These are phyloP conservation scores for Caenorhabditis afra DNA, from an alignment of 2,888 invertebrate genomes.

Conservation along the genomic window DNA sequence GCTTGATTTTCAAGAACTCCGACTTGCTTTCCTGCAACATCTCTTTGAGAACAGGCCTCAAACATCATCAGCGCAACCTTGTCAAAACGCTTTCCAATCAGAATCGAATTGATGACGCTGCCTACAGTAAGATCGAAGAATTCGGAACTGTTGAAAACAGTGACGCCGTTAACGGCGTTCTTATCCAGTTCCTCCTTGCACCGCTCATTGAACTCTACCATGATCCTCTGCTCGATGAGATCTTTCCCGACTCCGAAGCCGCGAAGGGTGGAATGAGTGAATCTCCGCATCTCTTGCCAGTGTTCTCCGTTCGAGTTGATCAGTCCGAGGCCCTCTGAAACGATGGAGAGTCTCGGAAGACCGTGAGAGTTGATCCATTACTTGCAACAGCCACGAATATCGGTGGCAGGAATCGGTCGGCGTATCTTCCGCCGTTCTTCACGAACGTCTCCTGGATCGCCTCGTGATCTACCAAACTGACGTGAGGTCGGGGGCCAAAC, in stretches of 20 bases:
- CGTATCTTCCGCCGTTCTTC: constrained; percentile 24
- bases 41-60: not conserved
- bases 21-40: not conserved
- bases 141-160: constrained; percentile 4
- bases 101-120: constrained; percentile 35
- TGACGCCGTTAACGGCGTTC: not conserved
- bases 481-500: constrained; percentile 20
- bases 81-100: constrained; percentile 31
- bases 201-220: constrained; percentile 31
- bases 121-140: constrained; percentile 44
- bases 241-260: constrained; percentile 17
- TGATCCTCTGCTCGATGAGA: constrained; percentile 12
- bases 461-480: constrained; percentile 15
- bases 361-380: not conserved
- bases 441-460: constrained; percentile 23
- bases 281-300: constrained; percentile 28
- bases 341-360: no score
- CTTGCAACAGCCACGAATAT: constrained; percentile 9
- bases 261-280: constrained; percentile 16
- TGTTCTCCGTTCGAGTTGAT: constrained; percentile 13
- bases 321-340: constrained; percentile 14
- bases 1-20: constrained; percentile 22
- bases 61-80: not conserved
- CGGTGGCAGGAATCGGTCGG: constrained; percentile 16
- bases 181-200: constrained; percentile 14